Conservation (phyloP, 2,888 invertebrate genomes). For the Eupithecia centaureata region DNA sequence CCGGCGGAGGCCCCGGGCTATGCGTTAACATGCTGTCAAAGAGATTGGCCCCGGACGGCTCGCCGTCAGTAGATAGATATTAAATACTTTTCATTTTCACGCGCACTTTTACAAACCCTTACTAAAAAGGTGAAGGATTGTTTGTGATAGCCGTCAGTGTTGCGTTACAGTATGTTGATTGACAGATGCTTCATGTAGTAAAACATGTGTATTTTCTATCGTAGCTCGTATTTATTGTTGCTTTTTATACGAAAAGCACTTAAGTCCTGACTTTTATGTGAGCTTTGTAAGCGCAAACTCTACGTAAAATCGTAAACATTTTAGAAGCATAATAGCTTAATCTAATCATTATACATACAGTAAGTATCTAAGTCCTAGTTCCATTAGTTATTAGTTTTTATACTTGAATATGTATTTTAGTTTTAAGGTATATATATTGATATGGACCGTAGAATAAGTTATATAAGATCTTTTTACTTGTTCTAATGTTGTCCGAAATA, state of each 20-base stretch:
- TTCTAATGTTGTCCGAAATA: no score
- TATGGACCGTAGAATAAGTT: no score
- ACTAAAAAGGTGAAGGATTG: conserved; percentile 10
- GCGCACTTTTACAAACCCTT: conserved; percentile 27
- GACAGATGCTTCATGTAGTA: neutral
- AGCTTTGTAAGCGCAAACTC: neutral
- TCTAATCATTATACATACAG: neutral
- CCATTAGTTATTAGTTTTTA: no score
- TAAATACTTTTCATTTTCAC: conserved; percentile 43
- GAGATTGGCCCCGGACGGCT: conserved; percentile 41
- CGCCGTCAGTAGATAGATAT: conserved; percentile 35
- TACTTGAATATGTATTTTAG: no score
- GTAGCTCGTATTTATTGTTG: neutral
- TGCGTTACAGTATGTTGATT: neutral
- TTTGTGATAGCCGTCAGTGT: neutral
- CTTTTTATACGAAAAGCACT: neutral
- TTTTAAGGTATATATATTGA: no score
- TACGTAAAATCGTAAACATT: neutral
- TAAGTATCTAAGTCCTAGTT: no score
- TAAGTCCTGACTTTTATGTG: neutral
- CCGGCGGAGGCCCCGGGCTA: conserved; percentile 44
- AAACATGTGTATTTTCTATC: neutral
- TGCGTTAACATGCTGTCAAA: conserved; percentile 57
- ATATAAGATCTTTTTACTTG: no score
- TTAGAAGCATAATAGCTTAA: neutral